These are phyloP conservation scores for Anguilla anguilla DNA, from an alignment of 2,797 vertebrate genomes.

Conservation along the genomic window DNA sequence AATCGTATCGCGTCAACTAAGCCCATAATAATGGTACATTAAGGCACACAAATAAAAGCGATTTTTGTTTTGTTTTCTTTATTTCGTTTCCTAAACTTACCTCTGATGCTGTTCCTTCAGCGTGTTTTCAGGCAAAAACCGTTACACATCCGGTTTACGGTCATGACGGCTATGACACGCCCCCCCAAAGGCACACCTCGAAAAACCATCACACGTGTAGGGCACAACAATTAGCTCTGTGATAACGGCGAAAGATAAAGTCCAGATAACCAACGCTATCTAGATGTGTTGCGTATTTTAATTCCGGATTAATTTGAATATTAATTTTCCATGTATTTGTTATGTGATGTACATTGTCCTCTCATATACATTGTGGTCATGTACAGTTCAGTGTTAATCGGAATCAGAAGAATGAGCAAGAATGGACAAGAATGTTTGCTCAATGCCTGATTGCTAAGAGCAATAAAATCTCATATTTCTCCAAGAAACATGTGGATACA, in stretches of 20 bases:
- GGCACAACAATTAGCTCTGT: too few relatives aligned
- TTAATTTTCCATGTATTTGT: background rate
- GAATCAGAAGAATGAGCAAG: too few relatives aligned
- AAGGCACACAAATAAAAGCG: background rate
- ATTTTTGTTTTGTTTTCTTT: background rate
- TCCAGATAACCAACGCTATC: background rate
- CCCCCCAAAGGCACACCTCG: background rate
- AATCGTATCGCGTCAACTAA: background rate
- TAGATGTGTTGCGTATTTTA: background rate
- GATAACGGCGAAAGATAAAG: background rate
- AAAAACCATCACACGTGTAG: background rate
- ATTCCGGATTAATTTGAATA: background rate
- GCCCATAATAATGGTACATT: background rate
- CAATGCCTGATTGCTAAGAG: background rate
- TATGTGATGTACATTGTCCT: too few relatives aligned
- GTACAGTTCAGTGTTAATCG: too few relatives aligned
- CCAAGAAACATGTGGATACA: background rate
- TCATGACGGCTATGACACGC: background rate
- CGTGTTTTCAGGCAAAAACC: background rate
- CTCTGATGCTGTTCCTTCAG: background rate
- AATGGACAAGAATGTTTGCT: background rate
- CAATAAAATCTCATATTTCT: background rate
- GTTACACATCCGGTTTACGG: conserved; percentile 6
- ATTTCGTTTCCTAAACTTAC: background rate
- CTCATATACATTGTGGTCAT: too few relatives aligned